Percentiles rank a stretch among this genome's conserved stretches.
Conservation (phyloP, 2,888 invertebrate species). For the Rugalucina vietnamica region DNA sequence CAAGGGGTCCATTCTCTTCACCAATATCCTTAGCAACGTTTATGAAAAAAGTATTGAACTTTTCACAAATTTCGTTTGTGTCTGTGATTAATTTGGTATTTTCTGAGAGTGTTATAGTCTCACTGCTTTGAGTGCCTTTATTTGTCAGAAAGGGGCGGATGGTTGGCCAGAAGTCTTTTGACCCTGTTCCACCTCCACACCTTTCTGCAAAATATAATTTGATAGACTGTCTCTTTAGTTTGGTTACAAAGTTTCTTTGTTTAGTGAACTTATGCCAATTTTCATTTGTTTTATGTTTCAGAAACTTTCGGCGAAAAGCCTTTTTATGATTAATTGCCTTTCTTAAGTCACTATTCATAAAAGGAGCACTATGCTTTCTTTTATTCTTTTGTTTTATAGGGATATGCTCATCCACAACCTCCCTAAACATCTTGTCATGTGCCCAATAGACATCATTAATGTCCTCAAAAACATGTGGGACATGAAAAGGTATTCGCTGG, state of each 20-base stretch:
- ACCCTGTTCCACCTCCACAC: not conserved
- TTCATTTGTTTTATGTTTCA: not conserved
- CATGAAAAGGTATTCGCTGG: not conserved
- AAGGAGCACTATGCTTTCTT: not conserved
- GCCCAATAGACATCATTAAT: not conserved
- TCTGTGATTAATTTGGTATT: not conserved
- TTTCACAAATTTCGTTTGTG: not conserved
- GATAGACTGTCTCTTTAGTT: not conserved
- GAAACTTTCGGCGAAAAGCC: not conserved
- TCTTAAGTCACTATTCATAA: not conserved
- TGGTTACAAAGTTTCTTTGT: not conserved
- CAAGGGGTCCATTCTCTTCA: not conserved
- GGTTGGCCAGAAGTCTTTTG: not conserved
- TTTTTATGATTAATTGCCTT: not conserved
- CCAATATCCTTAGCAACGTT: not conserved
- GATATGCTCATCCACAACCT: not conserved
- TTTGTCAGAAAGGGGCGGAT: not conserved
- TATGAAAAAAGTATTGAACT: not conserved
- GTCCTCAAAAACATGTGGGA: not conserved
- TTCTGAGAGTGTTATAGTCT: not conserved
- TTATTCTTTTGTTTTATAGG: not conserved
- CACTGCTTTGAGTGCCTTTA: not conserved
- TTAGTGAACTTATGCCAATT: not conserved
- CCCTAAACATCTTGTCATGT: not conserved
- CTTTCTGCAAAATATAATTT: not conserved